Percentiles rank a stretch among this genome's conserved stretches.
Evolutionary conservation across 2,113 vertebrate genomes (phyloP).

Genomic region (Podiceps cristatus): DNA sequence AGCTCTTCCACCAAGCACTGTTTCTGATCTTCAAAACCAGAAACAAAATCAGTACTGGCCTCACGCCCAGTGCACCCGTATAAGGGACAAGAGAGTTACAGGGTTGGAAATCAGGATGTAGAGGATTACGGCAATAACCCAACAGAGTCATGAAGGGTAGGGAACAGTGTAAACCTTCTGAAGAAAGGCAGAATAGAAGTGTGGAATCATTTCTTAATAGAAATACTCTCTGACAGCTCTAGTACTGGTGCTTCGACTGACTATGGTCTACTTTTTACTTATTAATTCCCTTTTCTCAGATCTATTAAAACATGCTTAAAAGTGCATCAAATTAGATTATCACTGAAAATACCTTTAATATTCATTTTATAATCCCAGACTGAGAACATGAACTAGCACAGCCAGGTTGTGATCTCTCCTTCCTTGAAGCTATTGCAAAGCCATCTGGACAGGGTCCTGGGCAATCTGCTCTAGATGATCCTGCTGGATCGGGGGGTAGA

Average conservation of each 20-base stretch:
- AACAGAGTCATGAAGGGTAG: neutral
- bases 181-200: neutral
- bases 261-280: neutral
- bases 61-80: accelerated
- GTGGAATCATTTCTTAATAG: neutral
- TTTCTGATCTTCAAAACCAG: neutral
- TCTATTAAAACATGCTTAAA: neutral
- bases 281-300: neutral
- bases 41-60: neutral
- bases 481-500: neutral
- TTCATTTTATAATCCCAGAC: neutral
- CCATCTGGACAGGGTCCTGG: neutral
- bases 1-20: neutral
- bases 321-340: neutral
- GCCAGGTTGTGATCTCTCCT: neutral
- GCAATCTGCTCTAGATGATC: neutral
- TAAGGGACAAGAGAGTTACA: neutral
- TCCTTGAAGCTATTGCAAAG: neutral
- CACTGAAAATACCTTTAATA: neutral
- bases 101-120: neutral
- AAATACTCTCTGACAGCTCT: neutral
- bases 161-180: neutral
- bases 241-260: neutral
- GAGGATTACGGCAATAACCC: neutral
- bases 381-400: neutral